Conservation (phyloP, 2,113 vertebrate species). For the Lonchura striata region DNA sequence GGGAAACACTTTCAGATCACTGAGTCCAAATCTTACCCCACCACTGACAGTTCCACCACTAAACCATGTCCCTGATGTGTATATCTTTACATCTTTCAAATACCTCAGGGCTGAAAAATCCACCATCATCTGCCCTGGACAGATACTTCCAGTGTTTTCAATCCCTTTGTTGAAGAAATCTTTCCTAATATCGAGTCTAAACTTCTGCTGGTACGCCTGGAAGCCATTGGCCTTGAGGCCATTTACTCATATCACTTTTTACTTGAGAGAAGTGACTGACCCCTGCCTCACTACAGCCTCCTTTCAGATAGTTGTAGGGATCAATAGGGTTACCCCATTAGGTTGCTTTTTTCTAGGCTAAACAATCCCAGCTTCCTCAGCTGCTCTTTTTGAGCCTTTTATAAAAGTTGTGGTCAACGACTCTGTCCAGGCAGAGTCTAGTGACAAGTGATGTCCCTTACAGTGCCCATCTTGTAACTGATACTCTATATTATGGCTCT, state of each 20-base stretch:
- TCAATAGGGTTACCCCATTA: not conserved
- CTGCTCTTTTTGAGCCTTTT: not conserved
- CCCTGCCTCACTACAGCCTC: not conserved
- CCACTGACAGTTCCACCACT: not conserved
- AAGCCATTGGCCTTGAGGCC: not conserved
- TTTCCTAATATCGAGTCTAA: not conserved
- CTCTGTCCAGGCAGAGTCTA: not conserved
- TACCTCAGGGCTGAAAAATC: not conserved
- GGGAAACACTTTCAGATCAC: not conserved
- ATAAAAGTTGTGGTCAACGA: too few relatives aligned
- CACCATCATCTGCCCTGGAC: not conserved
- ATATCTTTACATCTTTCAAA: not conserved
- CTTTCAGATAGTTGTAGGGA: not conserved
- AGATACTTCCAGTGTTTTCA: not conserved
- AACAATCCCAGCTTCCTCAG: not conserved
- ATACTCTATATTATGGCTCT: not conserved
- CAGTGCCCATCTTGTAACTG: not conserved
- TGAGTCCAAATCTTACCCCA: not conserved
- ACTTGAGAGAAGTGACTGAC: not conserved
- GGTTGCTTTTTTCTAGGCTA: not conserved
- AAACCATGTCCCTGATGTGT: rapidly evolving
- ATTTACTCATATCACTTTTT: not conserved
- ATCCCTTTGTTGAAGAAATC: not conserved
- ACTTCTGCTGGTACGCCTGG: not conserved
- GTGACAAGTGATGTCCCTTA: not conserved